Base-by-base conservation (phyloP, 2,797 vertebrate genomes). In the Etheostoma nigrum region DNA sequence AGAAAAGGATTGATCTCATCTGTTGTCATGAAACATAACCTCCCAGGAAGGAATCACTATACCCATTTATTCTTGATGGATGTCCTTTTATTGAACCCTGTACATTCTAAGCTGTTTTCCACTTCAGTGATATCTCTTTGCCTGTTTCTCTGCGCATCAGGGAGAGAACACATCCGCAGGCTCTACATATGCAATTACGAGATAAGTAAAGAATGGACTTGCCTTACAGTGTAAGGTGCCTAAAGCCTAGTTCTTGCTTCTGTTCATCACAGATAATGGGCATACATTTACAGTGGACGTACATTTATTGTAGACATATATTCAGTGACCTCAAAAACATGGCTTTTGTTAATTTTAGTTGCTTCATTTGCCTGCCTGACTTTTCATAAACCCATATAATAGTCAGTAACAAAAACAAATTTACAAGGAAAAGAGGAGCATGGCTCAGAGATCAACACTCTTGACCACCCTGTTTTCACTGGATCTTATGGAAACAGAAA, bases 151-250 rank as follows among this genome's bases (percentile, higher is more conserved):
- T 13, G 45, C 54, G 63, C 66, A 70, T 66, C 49, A 42, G 62
- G 71, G 72, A 81, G 55, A 15, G 53, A 88, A 74, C 71, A 77
- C 66, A 79, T 71, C 86, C 12, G 11, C 67, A 53, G 72, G 81
- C 75, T 75, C 77, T 81, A 67, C 67, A 64, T 79, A 79, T 81
- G 75, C 79, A 92, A 88, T 89, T 87, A 93, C 15, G 1, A 90
- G 91, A 93, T 90, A 87, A 91, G 84, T 85, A 60, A 89, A 85
- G 67, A 79, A 81, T 62, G 68, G 78, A 74, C 75, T 72, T 14
- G 67, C 51, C 36, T 82, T 40, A 14, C 14, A 54, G 30, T 84
- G 85, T 60, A 70, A 78, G 72, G 77, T 71, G 82, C 82, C 76
- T 69, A 14, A 76, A 87, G 89, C 74, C 19, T 54, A 47, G 64